Conservation (phyloP, 2,113 vertebrate genomes). For the Neopipo cinnamomea region DNA sequence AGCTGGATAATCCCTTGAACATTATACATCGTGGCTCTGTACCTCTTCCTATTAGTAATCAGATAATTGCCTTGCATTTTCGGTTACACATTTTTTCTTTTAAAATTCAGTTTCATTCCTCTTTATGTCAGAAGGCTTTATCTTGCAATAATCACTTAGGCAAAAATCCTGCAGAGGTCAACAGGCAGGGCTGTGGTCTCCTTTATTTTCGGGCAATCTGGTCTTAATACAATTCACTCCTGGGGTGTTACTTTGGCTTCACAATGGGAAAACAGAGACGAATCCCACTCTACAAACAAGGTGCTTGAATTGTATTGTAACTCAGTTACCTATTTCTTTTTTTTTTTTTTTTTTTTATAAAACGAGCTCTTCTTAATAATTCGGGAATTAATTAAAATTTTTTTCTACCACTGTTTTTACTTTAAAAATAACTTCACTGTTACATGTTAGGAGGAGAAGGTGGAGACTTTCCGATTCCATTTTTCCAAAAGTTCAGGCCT, state of each 20-base stretch:
- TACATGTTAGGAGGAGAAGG: neutral
- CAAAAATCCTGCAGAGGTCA: constrained; percentile 31
- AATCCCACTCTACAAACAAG: neutral
- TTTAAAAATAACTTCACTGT: neutral
- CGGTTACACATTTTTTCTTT: neutral
- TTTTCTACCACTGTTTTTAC: neutral
- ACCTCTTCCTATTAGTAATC: constrained; percentile 50
- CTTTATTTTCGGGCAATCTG: constrained; percentile 13
- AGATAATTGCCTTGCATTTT: constrained; percentile 41
- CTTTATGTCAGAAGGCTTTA: constrained; percentile 35
- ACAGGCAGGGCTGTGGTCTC: neutral
- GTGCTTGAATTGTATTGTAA: neutral
- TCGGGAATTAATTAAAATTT: neutral
- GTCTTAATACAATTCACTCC: neutral
- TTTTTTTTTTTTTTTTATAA: neutral
- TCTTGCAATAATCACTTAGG: constrained; percentile 13
- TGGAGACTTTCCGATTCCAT: neutral
- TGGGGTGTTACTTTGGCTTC: neutral
- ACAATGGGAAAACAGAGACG: neutral
- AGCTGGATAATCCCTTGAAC: constrained; percentile 53
- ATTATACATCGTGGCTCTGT: constrained; percentile 9
- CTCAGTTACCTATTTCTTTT: neutral
- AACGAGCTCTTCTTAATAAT: neutral
- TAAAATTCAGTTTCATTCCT: constrained; percentile 23
- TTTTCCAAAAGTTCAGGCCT: neutral